A percentile compares a stretch with the other conserved stretches of the same genome.
phyloP scores from a whole-genome alignment of 1,140 invertebrate species.

The Drosophila triauraria region DNA sequence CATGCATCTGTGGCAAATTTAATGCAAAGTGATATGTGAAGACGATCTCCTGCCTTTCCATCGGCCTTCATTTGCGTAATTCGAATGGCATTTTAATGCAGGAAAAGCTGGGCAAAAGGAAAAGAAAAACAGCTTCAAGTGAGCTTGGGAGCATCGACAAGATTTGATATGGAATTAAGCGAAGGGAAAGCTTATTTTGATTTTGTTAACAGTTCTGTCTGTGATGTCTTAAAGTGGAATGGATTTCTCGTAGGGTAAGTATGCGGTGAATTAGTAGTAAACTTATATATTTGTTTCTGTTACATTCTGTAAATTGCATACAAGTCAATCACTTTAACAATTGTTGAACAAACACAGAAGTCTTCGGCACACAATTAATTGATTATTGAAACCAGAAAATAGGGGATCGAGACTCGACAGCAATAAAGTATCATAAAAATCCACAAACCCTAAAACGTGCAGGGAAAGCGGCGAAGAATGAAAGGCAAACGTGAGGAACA shows the following conservation, averaged over 20 bases:
- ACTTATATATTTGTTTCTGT: no score
- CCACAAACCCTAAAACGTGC: constrained; percentile 49
- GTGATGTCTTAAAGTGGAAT: neutral
- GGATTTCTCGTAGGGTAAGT: neutral
- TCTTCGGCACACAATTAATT: constrained; percentile 2
- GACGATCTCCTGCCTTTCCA: constrained; percentile 9
- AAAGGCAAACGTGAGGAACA: constrained; percentile 17
- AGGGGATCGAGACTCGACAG: constrained; percentile 1
- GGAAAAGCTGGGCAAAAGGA: constrained; percentile 18
- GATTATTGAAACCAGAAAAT: constrained; percentile 15
- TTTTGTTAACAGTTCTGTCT: neutral
- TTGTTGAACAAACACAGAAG: constrained; percentile 25
- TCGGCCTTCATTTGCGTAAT: constrained; percentile 43
- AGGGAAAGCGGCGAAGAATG: neutral
- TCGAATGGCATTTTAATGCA: constrained; percentile 50
- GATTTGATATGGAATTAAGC: constrained; percentile 11
- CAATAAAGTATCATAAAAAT: constrained; percentile 68
- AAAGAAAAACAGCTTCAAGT: constrained; percentile 16
- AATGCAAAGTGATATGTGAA: constrained; percentile 55
- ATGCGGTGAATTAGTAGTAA: neutral
- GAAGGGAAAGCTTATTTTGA: constrained; percentile 3
- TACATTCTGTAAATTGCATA: constrained; percentile 17
- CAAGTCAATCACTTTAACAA: constrained; percentile 33
- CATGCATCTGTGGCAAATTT: constrained; percentile 50
- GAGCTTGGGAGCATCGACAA: constrained; percentile 11